Conservation (phyloP, 2,888 invertebrate genomes). For the Gastracanthus pulcherrimus region DNA sequence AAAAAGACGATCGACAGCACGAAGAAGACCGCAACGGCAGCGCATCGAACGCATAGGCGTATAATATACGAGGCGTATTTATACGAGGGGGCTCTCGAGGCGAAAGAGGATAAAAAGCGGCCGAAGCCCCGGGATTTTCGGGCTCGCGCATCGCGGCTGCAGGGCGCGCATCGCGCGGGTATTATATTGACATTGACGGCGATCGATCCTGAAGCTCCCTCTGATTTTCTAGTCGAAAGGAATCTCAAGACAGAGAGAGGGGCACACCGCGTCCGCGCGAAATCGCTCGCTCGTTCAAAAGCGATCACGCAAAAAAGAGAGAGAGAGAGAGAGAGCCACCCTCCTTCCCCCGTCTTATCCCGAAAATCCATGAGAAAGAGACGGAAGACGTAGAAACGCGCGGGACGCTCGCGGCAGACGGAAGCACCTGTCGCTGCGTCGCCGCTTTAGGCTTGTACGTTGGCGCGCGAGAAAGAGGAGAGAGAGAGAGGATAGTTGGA, state of each 20-base stretch:
- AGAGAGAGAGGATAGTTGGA: not conserved
- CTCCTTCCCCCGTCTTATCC: no score
- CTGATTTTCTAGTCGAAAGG: conserved; percentile 48
- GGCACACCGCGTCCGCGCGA: not conserved
- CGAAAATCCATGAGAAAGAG: not conserved
- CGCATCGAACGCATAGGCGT: no score
- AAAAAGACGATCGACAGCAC: not conserved
- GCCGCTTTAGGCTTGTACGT: not conserved
- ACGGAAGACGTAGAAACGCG: not conserved
- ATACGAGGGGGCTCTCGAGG: not conserved
- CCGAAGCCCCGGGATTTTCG: conserved; percentile 6
- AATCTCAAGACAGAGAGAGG: not conserved
- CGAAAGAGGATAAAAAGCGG: not conserved
- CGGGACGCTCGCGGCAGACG: conserved; percentile 20
- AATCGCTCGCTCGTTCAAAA: not conserved
- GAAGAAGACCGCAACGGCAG: not conserved
- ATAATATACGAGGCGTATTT: no score
- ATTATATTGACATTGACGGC: conserved; percentile 46
- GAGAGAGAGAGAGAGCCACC: no score
- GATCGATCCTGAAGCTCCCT: conserved; percentile 13
- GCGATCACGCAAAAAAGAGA: not conserved
- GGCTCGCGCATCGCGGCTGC: not conserved
- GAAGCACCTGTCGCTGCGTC: conserved; percentile 56
- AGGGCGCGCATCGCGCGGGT: no score
- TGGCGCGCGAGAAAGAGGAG: not conserved